Evolutionary conservation across 2,113 vertebrate species (phyloP), one percentile per base, ranked within the genome.

Genomic region (Thomomys bottae): DNA sequence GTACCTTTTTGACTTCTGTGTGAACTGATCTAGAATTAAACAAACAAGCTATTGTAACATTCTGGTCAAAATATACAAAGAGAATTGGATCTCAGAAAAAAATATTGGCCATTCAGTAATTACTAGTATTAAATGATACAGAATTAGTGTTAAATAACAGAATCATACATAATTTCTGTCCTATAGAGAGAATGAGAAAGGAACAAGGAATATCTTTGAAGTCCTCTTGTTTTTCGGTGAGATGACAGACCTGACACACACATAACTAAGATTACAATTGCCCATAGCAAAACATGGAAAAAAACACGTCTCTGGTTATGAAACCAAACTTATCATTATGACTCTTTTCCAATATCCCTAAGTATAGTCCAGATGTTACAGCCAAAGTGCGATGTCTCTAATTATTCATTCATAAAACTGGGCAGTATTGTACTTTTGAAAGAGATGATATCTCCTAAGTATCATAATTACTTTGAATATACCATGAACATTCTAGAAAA

Each of bases 11-110:
- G 20, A 38, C n/a, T 91, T 87, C 38, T 80, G 4, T 11, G 66
- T 72, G 36, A 71, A 83, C n/a, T 85, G 64, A 87, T 1, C 18
- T 23, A 88, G 34, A 89, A 87, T 54, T 30, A 90, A 68, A 57
- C 70, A 36, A 38, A 82, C 38, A 77, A 49, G 1, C 23, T 66
- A 12, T 15, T 32, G 9, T 14, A 3, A 34, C 4, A 28, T 20
- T 71, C 38, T 67, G 17, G 24, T 28, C 45, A 77, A 28, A 21
- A 68, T 2, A 1, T 34, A 7, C 10, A 24, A 1, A 72, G 32
- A 83, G 2, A 78, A 66, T 9, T 59, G 1, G 0, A 42, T 64
- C 38, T 70, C 14, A 61, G 54, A 61, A 14, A 63, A n/a, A 87
- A 78, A 24, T 28, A 70, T 14, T 32, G 32, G 10, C 4, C 24